phyloP scores from a whole-genome alignment of 2,797 vertebrate genomes.

The Limnodromus scolopaceus region DNA sequence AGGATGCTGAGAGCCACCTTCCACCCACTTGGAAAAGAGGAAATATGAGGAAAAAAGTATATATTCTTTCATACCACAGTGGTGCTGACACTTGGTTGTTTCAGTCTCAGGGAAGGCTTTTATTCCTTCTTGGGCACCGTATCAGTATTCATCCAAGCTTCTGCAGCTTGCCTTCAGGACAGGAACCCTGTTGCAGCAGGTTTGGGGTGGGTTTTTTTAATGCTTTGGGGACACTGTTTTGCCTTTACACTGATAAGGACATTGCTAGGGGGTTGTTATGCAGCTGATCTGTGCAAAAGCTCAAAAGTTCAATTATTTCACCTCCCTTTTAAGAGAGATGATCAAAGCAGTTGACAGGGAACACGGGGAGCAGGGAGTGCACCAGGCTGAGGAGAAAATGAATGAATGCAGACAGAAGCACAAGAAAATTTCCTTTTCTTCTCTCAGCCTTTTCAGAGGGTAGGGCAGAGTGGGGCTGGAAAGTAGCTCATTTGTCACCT shows the following conservation, averaged over 20 bases:
- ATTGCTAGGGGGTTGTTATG: not conserved
- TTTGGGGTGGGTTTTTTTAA: not conserved
- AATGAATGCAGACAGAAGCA: not conserved
- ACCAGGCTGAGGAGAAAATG: not conserved
- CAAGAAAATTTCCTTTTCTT: not conserved
- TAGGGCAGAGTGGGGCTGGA: not conserved
- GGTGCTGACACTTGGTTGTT: not conserved
- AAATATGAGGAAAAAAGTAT: not conserved
- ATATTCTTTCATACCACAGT: fast-evolving
- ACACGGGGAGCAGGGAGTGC: not conserved
- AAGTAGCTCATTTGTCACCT: not conserved
- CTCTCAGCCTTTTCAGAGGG: not conserved
- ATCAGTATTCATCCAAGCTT: not conserved
- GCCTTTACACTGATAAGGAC: not conserved
- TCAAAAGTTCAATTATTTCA: not conserved
- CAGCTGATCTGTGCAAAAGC: not conserved
- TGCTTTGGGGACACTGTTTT: not conserved
- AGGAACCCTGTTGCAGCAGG: not conserved
- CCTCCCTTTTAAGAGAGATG: not conserved
- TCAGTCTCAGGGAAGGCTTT: not conserved
- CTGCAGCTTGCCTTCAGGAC: not conserved
- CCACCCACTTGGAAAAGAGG: not conserved
- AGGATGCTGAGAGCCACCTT: not conserved
- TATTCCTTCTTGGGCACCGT: not conserved
- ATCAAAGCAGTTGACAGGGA: not conserved